Evolutionary conservation across 2,113 vertebrate species (phyloP).

Genomic region (Engystomops pustulosus): DNA sequence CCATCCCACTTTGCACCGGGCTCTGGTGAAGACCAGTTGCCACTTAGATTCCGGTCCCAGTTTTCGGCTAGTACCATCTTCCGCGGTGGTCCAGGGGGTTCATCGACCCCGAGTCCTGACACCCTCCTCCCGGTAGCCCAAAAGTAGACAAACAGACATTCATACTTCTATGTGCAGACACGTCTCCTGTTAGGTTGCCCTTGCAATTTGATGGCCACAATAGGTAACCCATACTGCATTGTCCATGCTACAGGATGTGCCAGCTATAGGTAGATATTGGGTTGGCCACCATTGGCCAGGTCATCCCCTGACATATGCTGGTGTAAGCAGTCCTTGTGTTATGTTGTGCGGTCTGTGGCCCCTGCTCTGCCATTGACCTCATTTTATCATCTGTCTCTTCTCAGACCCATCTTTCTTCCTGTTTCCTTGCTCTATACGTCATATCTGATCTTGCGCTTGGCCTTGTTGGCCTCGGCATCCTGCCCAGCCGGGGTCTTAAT

Average conservation of each 20-base stretch:
- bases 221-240: not conserved
- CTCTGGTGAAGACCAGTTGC: too few relatives aligned
- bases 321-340: not conserved
- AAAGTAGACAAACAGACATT: too few relatives aligned
- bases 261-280: not conserved
- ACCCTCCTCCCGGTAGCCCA: too few relatives aligned
- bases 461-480: not conserved
- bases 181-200: too few relatives aligned
- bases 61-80: too few relatives aligned
- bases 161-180: too few relatives aligned
- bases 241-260: too few relatives aligned
- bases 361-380: not conserved
- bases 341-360: not conserved
- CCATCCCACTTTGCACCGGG: too few relatives aligned
- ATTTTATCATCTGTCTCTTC: not conserved
- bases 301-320: not conserved
- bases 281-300: not conserved
- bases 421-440: conserved; percentile 14
- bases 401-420: conserved; percentile 11
- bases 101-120: too few relatives aligned
- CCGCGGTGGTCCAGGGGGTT: too few relatives aligned
- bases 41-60: too few relatives aligned
- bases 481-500: not conserved
- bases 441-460: not conserved
- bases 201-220: too few relatives aligned